Percentiles rank a stretch among this genome's conserved stretches.
Evolutionary conservation across 2,797 vertebrate species (phyloP).

Genomic region (Argya squamiceps): DNA sequence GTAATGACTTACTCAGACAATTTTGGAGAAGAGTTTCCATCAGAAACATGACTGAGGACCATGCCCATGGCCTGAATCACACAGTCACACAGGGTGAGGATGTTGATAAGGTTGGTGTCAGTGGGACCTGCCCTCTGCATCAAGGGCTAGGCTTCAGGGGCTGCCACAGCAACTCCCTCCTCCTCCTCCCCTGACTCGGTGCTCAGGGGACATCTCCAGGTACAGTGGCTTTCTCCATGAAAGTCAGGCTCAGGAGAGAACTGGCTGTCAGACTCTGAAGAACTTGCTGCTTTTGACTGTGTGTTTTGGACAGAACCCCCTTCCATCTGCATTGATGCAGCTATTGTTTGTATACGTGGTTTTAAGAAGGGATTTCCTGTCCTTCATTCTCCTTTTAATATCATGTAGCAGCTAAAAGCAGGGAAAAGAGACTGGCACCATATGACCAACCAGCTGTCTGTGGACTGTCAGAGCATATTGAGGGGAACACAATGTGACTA

Average conservation of each 20-base stretch:
- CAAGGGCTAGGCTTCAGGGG: neutral
- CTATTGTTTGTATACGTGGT: slow-evolving; percentile 6
- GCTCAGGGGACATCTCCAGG: neutral
- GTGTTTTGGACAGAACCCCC: neutral
- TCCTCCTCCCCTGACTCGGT: rapidly evolving
- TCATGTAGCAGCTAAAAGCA: neutral
- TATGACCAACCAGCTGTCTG: slow-evolving; percentile 57
- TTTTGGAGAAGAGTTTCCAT: neutral
- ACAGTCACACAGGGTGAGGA: neutral
- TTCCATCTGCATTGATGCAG: slow-evolving; percentile 26
- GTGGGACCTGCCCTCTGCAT: neutral
- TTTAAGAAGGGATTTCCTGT: slow-evolving; percentile 20
- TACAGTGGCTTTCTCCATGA: neutral
- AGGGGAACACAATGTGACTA: slow-evolving; percentile 3
- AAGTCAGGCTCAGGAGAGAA: neutral
- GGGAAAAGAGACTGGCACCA: slow-evolving; percentile 18
- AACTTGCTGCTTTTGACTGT: neutral
- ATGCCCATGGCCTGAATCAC: neutral
- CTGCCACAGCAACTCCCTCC: neutral
- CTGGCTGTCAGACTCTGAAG: neutral
- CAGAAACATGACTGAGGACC: neutral
- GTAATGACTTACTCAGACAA: neutral
- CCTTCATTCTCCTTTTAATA: slow-evolving; percentile 26
- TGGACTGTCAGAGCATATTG: slow-evolving; percentile 37
- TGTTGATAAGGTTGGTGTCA: rapidly evolving